Evolutionary conservation across 2,888 invertebrate species (phyloP).

Genomic region (Trichogramma dendrolimi): DNA sequence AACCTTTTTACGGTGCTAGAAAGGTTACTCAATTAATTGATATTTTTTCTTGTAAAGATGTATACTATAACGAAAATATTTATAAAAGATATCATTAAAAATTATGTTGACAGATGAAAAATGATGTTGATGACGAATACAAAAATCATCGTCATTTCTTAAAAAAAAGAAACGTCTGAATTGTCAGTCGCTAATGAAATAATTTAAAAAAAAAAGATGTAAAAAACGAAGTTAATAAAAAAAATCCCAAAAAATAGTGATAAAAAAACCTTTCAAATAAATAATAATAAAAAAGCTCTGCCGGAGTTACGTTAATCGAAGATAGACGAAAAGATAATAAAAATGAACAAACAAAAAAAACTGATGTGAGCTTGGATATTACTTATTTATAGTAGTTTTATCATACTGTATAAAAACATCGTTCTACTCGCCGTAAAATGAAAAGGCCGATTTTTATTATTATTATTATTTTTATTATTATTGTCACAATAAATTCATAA

Average conservation of each 20-base stretch:
- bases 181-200: slow-evolving; percentile 10
- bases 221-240: too few relatives aligned
- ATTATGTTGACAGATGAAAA: neutral
- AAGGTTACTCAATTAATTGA: slow-evolving; percentile 17
- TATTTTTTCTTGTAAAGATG: slow-evolving; percentile 21
- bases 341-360: too few relatives aligned
- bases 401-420: slow-evolving; percentile 4
- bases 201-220: too few relatives aligned
- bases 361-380: too few relatives aligned
- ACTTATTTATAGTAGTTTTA: too few relatives aligned
- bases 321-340: neutral
- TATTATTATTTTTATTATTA: neutral
- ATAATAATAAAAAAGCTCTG: neutral
- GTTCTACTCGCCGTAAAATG: slow-evolving; percentile 16
- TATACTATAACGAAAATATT: slow-evolving; percentile 10
- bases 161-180: slow-evolving; percentile 24
- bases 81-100: slow-evolving; percentile 1
- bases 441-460: neutral
- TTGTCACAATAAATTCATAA: too few relatives aligned
- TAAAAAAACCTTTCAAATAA: too few relatives aligned
- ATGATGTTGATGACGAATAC: neutral
- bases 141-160: neutral
- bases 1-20: too few relatives aligned
- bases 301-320: slow-evolving; percentile 5
- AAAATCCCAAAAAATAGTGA: too few relatives aligned